Evolutionary conservation across 1,140 invertebrate genomes (phyloP).

Genomic region (Calosoma granatense): DNA sequence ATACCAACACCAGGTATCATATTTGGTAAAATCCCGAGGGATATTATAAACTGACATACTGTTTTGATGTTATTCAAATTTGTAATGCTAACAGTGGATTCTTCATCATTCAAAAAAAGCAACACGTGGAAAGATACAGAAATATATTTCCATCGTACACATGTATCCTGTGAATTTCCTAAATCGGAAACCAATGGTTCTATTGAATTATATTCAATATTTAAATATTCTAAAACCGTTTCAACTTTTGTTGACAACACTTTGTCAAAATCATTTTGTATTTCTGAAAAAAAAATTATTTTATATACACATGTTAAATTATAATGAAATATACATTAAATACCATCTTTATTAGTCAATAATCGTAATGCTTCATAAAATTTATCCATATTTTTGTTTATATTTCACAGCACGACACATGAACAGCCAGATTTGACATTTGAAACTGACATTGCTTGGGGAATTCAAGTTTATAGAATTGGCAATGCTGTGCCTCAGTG

Average conservation of each 20-base stretch:
- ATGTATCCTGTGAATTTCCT: slow-evolving; percentile 14
- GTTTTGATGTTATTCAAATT: slow-evolving; percentile 42
- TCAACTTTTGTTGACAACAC: neutral
- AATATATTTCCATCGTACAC: slow-evolving; percentile 28
- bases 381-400: neutral
- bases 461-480: no score
- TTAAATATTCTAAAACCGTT: neutral
- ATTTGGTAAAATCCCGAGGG: slow-evolving; percentile 52
- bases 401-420: neutral
- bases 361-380: neutral
- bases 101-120: slow-evolving; percentile 27
- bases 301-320: neutral
- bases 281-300: neutral
- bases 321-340: neutral
- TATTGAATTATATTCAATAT: neutral
- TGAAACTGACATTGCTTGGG: no score
- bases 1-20: slow-evolving; percentile 55
- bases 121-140: slow-evolving; percentile 33
- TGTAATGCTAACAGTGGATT: slow-evolving; percentile 45
- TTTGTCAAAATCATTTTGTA: neutral
- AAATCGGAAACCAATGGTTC: slow-evolving; percentile 1
- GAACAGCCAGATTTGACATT: no score
- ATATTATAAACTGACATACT: slow-evolving; percentile 47
- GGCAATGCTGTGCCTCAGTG: no score
- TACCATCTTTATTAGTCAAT: neutral